A percentile compares a stretch with the other conserved stretches of the same genome.
Conservation (phyloP, 2,113 vertebrate genomes). For the Turdus rufiventris region DNA sequence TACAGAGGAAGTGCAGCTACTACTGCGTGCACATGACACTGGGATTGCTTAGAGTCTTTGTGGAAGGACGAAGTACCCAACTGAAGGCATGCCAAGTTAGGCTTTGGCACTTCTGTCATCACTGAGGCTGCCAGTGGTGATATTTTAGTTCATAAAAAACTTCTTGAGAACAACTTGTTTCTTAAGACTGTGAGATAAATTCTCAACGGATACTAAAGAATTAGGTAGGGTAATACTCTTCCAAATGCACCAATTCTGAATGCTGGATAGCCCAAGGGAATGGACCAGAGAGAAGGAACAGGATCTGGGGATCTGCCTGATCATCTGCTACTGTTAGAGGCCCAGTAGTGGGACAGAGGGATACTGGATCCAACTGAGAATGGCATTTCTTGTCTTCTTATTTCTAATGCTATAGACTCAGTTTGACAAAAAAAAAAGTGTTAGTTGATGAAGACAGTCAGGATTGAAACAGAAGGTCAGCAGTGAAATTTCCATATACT, state of each 20-base stretch:
- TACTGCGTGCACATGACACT: fast-evolving
- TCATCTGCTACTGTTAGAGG: neutral
- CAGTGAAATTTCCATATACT: neutral
- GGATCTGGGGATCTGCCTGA: neutral
- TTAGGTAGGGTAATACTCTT: neutral
- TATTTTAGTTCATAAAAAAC: neutral
- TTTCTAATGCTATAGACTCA: neutral
- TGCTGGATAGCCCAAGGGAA: neutral
- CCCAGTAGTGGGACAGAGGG: neutral
- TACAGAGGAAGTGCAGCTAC: neutral
- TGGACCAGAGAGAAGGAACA: neutral
- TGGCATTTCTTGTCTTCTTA: neutral
- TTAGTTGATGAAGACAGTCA: neutral
- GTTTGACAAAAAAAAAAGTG: neutral
- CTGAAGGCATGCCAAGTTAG: neutral
- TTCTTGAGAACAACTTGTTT: neutral
- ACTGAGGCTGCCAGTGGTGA: neutral
- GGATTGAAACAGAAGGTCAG: neutral
- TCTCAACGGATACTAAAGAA: neutral
- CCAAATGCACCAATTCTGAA: neutral
- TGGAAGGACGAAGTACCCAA: neutral
- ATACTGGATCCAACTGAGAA: neutral
- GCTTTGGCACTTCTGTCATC: neutral
- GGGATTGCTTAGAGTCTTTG: neutral
- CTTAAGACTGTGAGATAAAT: neutral